Evolutionary conservation across 2,113 vertebrate genomes (phyloP).

Genomic region (Chaetura pelagica): DNA sequence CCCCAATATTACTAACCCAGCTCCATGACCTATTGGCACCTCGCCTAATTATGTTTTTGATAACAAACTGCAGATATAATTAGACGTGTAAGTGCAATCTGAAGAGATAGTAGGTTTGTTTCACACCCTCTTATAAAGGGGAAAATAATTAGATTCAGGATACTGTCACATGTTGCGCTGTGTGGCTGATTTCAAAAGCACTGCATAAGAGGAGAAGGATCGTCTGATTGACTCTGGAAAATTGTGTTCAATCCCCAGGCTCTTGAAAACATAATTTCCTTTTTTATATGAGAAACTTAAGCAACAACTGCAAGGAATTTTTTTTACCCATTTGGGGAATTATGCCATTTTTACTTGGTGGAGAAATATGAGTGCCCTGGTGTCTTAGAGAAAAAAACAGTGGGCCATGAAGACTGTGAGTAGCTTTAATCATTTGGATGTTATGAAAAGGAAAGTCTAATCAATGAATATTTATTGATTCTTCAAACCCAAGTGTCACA

Average conservation of each 20-base stretch:
- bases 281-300: conserved; percentile 13
- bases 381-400: neutral
- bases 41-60: neutral
- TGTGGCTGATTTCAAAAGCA: neutral
- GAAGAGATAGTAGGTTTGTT: neutral
- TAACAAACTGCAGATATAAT: conserved; percentile 5
- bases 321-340: conserved; percentile 21
- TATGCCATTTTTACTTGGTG: neutral
- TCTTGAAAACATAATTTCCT: conserved; percentile 22
- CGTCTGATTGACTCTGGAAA: conserved; percentile 19
- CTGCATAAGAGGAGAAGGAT: neutral
- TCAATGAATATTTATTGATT: neutral
- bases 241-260: neutral
- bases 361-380: neutral
- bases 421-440: neutral
- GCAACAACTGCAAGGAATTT: neutral
- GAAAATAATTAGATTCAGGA: conserved; percentile 25
- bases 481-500: neutral
- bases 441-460: neutral
- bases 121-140: neutral
- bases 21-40: neutral
- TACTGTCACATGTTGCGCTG: neutral
- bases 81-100: neutral
- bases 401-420: neutral
- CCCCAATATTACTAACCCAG: neutral